Percentiles rank a stretch among this genome's conserved stretches.
phyloP scores from a whole-genome alignment of 1,140 invertebrate genomes.

The Sesamia nonagrioides region DNA sequence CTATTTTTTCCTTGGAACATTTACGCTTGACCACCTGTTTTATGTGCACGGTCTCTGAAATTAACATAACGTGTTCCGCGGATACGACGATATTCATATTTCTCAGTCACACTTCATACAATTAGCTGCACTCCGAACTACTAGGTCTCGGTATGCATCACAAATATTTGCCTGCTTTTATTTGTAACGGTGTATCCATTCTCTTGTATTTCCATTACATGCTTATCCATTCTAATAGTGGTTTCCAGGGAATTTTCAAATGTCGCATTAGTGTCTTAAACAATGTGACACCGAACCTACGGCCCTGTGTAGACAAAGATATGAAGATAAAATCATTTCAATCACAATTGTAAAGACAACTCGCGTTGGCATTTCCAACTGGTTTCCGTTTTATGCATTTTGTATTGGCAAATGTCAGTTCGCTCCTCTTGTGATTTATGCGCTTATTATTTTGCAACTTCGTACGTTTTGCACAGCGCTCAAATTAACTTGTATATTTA shows the following conservation, averaged over 20 bases:
- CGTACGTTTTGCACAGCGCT: background rate
- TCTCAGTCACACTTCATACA: constrained; percentile 39
- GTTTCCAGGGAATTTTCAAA: constrained; percentile 5
- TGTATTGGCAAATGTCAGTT: constrained; percentile 55
- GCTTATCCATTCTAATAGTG: background rate
- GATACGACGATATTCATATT: constrained; percentile 43
- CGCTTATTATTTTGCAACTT: constrained; percentile 43
- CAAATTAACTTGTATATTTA: constrained; percentile 47
- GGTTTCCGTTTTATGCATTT: constrained; percentile 62
- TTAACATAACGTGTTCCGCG: constrained; percentile 52
- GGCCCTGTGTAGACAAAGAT: constrained; percentile 60
- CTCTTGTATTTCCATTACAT: background rate
- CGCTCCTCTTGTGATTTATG: constrained; percentile 49
- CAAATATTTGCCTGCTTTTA: constrained; percentile 23
- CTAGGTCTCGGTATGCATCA: constrained; percentile 1
- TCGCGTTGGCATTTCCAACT: constrained; percentile 61
- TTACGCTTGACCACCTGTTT: constrained; percentile 51
- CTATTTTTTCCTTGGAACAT: constrained; percentile 44
- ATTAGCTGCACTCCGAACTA: constrained; percentile 37
- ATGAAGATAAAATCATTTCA: constrained; percentile 61
- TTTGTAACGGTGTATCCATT: constrained; percentile 10
- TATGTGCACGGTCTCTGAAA: constrained; percentile 41
- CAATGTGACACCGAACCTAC: constrained; percentile 20
- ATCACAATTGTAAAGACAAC: constrained; percentile 58
- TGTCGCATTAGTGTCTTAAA: constrained; percentile 55